These are phyloP conservation scores for Brassicogethes aeneus DNA, from an alignment of 2,888 invertebrate species.

Conservation along the genomic window DNA sequence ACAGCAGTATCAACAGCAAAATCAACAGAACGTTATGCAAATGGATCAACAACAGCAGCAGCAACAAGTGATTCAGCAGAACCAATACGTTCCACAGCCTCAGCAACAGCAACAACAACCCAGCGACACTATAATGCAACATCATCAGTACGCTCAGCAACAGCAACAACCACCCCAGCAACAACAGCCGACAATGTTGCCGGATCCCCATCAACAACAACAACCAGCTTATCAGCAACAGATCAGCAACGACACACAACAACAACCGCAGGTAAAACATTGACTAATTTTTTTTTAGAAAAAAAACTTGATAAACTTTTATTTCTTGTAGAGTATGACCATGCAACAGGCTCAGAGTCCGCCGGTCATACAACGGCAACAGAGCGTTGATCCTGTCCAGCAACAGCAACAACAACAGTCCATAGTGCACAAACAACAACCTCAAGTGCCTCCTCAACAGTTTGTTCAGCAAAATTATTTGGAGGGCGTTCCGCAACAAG, in stretches of 20 bases:
- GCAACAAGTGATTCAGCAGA: conserved; percentile 16
- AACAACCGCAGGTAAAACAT: conserved; percentile 18
- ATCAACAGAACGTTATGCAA: conserved; percentile 19
- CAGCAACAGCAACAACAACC: conserved; percentile 13
- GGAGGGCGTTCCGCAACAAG: conserved; percentile 35
- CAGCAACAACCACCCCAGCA: conserved; percentile 29
- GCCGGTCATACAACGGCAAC: conserved; percentile 24
- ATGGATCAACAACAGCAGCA: conserved; percentile 13
- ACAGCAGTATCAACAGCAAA: conserved; percentile 13
- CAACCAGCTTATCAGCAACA: background rate
- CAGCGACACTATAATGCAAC: too few species aligned
- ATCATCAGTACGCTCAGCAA: conserved; percentile 10
- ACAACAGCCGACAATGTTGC: conserved; percentile 11
- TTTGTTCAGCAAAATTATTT: conserved; percentile 32
- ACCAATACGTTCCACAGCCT: conserved; percentile 13
- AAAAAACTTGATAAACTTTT: too few species aligned
- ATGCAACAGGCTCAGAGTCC: conserved; percentile 15
- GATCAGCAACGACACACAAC: conserved; percentile 8
- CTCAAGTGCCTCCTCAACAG: conserved; percentile 29
- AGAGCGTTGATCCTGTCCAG: conserved; percentile 28
- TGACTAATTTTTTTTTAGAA: too few species aligned
- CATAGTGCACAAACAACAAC: conserved; percentile 30
- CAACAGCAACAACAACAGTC: conserved; percentile 33
- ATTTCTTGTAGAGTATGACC: too few species aligned
- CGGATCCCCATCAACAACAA: conserved; percentile 8